Base-by-base conservation (phyloP, 2,113 vertebrate species). In the Zootoca vivipara region DNA sequence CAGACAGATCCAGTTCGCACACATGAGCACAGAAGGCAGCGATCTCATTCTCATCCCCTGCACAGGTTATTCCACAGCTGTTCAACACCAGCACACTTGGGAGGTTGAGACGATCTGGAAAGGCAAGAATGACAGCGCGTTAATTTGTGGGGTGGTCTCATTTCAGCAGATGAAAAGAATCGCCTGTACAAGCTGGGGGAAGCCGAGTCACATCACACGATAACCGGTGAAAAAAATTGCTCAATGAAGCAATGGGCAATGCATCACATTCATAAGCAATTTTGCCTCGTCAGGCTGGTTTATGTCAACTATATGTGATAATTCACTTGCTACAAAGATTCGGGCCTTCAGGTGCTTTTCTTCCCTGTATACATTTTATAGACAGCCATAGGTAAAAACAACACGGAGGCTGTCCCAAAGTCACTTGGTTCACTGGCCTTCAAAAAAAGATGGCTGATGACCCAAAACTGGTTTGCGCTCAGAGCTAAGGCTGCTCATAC, bases 21-120 rank as follows among this genome's bases (percentile, higher is more conserved):
- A 99, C 99, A 0, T 99, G 99, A 83, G 97, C 97, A 8, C 99
- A 99, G 95, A 98, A 98, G 33, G 98, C 97, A 1, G 98, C 98
- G 0, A 99, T 98, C 93, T 99, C 97, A 1, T 96, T 97, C 88
- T 98, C 96, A 3, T 99, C 97, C 2, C 99, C 99, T 0, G 99
- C 99, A 69, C 98, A 98, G 88, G 96, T 98, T 91, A 99, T 99
- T 28, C 98, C 98, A 73, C 98, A 98, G 94, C 98, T 96, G 90
- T 98, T 98, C 93, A 99, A 95, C 30, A 99, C 98, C 89, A 99
- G 96, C 4, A 97, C 94, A 1, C 97, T 98, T 0, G 99, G 99
- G 84, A 99, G 96, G 96, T 98, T 99, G 91, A 99, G 97, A 35
- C 98, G 98, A 92, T 98, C 99, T 99, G 95, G 86, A 87, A 88